A percentile compares a stretch with the other conserved stretches of the same genome.
These are phyloP conservation scores for Myripristis murdjan DNA, from an alignment of 2,797 vertebrate genomes.

Conservation along the genomic window DNA sequence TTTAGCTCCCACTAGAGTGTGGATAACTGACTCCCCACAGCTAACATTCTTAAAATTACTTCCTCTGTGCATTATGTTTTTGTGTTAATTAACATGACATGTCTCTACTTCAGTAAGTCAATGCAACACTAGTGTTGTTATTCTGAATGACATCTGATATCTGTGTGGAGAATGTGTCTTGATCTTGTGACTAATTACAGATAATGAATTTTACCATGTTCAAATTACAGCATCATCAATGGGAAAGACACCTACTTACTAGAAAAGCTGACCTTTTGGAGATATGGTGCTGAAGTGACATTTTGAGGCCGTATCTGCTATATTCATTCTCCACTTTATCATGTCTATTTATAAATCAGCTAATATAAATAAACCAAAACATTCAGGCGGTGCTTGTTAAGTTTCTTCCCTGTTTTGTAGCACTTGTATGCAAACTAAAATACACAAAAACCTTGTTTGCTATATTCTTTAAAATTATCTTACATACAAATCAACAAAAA, in stretches of 20 bases:
- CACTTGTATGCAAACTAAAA: too few species aligned
- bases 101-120: too few species aligned
- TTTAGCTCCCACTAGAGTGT: too few species aligned
- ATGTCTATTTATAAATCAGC: not conserved
- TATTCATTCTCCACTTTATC: not conserved
- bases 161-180: slow-evolving; percentile 1
- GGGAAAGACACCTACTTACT: not conserved
- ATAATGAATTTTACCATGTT: slow-evolving; percentile 28
- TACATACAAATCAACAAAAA: too few species aligned
- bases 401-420: not conserved
- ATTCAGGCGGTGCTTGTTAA: not conserved
- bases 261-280: not conserved
- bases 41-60: too few species aligned
- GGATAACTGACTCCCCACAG: too few species aligned
- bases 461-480: too few species aligned
- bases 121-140: too few species aligned
- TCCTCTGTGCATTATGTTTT: not conserved
- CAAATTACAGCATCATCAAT: not conserved
- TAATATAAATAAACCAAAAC: not conserved
- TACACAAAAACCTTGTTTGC: too few species aligned
- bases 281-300: not conserved
- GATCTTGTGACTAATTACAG: slow-evolving; percentile 17
- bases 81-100: not conserved
- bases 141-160: not conserved
- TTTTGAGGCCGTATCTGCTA: not conserved